phyloP scores from a whole-genome alignment of 2,113 vertebrate species.

The Leucoraja erinaceus region DNA sequence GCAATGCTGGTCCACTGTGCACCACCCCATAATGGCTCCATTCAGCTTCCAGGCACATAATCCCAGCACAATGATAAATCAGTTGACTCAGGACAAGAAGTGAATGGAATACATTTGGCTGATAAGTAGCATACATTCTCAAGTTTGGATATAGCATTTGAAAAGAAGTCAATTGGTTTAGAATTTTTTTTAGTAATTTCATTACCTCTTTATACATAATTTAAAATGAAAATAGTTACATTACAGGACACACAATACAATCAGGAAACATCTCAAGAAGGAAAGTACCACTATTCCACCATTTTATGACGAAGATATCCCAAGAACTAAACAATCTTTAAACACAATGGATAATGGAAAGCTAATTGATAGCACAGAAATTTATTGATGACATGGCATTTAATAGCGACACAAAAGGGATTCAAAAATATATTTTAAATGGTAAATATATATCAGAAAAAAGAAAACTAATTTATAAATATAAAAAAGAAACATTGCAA shows the following conservation, averaged over 20 bases:
- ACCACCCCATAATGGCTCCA: no score
- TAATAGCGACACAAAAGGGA: not conserved
- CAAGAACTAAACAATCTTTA: not conserved
- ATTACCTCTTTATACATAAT: not conserved
- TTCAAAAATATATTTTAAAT: not conserved
- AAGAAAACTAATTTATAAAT: not conserved
- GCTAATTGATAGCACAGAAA: not conserved
- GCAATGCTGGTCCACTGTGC: no score
- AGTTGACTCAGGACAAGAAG: not conserved
- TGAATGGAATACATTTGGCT: not conserved
- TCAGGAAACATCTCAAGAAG: not conserved
- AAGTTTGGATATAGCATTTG: not conserved
- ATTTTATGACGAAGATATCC: not conserved
- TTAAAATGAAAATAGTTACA: not conserved
- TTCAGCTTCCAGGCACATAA: not conserved
- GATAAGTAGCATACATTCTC: not conserved
- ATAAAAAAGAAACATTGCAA: not conserved
- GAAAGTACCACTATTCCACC: not conserved
- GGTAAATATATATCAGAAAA: not conserved
- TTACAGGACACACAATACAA: not conserved
- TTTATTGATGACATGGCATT: not conserved
- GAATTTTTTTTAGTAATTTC: not conserved
- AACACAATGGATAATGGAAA: not conserved
- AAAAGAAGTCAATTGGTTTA: not conserved
- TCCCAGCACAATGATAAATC: not conserved